Percentiles rank a stretch among this genome's conserved stretches.
phyloP scores from a whole-genome alignment of 2,888 invertebrate species.

The Cacoxenus indagator region DNA sequence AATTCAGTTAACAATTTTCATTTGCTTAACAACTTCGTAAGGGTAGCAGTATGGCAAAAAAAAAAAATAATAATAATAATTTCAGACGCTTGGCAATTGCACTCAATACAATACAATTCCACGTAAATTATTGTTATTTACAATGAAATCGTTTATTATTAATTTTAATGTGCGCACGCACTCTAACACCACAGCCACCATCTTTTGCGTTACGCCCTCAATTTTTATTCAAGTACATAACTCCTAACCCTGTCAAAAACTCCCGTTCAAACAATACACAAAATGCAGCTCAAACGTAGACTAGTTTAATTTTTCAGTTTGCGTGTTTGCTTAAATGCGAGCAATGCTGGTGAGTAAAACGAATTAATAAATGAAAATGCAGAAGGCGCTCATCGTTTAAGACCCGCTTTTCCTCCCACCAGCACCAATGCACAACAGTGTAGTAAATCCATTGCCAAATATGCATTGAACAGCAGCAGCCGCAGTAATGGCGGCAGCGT shows the following conservation, averaged over 20 bases:
- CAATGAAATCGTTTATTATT: conserved; percentile 68
- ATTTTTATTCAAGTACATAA: too few species aligned
- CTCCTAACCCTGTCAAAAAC: conserved; percentile 41
- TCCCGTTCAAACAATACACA: too few species aligned
- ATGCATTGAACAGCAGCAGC: conserved; percentile 1
- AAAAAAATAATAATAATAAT: neutral
- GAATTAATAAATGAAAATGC: conserved; percentile 14
- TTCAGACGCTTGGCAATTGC: conserved; percentile 8
- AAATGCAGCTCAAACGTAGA: too few species aligned
- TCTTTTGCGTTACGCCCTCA: conserved; percentile 35
- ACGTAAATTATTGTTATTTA: conserved; percentile 65
- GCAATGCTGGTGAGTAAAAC: conserved; percentile 15
- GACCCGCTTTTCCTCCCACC: conserved; percentile 24
- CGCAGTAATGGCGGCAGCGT: neutral
- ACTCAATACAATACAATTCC: conserved; percentile 57
- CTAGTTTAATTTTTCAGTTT: neutral
- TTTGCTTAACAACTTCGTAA: neutral
- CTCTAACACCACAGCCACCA: conserved; percentile 13
- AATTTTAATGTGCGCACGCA: conserved; percentile 61
- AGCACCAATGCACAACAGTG: conserved; percentile 44
- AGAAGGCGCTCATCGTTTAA: neutral
- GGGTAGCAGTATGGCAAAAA: neutral
- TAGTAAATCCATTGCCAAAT: conserved; percentile 45
- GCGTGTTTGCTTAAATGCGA: conserved; percentile 8
- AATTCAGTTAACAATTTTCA: neutral